These are phyloP conservation scores for Adela reaumurella DNA, from an alignment of 2,888 invertebrate species.

Conservation along the genomic window DNA sequence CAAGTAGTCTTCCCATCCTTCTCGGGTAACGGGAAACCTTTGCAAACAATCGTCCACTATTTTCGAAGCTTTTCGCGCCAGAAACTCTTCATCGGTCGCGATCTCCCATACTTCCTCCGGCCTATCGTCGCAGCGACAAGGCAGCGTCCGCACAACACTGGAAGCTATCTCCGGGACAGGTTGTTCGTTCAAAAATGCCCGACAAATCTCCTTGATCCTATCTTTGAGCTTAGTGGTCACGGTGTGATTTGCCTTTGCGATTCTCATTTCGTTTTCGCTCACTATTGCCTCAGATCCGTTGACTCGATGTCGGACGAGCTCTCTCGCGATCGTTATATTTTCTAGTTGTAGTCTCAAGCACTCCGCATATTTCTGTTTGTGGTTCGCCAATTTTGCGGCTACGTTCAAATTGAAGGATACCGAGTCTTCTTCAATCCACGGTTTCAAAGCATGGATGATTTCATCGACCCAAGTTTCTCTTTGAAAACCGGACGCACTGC, in stretches of 20 bases:
- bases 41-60: constrained; percentile 39
- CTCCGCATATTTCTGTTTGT: constrained; percentile 29
- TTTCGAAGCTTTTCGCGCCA: constrained; percentile 30
- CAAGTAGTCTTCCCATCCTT: constrained; percentile 42
- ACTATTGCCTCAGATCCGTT: background rate
- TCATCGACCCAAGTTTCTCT: constrained; percentile 41
- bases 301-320: too few relatives aligned
- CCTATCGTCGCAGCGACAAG: too few relatives aligned
- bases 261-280: too few relatives aligned
- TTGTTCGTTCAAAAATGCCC: constrained; percentile 37
- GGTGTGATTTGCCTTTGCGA: too few relatives aligned
- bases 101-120: constrained; percentile 3
- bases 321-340: constrained; percentile 21
- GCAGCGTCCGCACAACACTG: too few relatives aligned
- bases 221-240: constrained; percentile 20
- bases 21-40: constrained; percentile 33
- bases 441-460: constrained; percentile 29
- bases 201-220: constrained; percentile 37
- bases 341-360: constrained; percentile 29
- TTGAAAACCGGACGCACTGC: constrained; percentile 29
- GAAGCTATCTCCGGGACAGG: constrained; percentile 28
- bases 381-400: constrained; percentile 40
- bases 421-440: constrained; percentile 32
- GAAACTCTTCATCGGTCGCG: constrained; percentile 15
- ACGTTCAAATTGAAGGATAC: constrained; percentile 31